These are phyloP conservation scores for Scaptodrosophila lebanonensis DNA, from an alignment of 1,140 invertebrate species.

Conservation along the genomic window DNA sequence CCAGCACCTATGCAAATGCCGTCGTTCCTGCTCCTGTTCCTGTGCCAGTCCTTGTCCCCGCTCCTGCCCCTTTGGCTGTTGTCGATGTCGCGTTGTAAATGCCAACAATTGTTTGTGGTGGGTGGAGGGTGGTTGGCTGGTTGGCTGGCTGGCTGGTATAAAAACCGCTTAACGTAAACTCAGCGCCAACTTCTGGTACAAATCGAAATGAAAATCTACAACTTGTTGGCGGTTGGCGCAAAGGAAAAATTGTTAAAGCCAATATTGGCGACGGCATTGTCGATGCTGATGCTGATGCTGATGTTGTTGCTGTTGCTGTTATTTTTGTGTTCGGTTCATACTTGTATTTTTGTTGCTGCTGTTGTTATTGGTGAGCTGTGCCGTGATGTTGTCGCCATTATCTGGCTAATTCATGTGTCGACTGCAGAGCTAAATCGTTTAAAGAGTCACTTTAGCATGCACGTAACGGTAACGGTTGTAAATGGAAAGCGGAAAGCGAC, in stretches of 20 bases:
- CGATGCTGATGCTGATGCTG: neutral
- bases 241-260: constrained; percentile 25
- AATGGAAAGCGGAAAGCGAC: constrained; percentile 21
- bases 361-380: constrained; percentile 48
- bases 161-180: constrained; percentile 4
- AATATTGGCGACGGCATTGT: constrained; percentile 3
- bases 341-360: constrained; percentile 10
- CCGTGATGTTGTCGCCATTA: constrained; percentile 49
- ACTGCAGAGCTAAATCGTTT: constrained; percentile 67
- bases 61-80: neutral
- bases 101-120: constrained; percentile 45
- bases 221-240: constrained; percentile 38
- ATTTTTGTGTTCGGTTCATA: no score
- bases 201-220: constrained; percentile 69
- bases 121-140: constrained; percentile 41
- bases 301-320: constrained; percentile 2
- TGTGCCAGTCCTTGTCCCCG: neutral
- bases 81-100: constrained; percentile 1
- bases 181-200: constrained; percentile 3
- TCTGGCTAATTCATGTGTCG: constrained; percentile 72
- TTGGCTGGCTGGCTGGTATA: constrained; percentile 12
- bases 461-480: no score
- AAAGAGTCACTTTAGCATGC: no score
- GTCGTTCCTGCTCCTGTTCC: neutral
- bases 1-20: neutral